phyloP scores from a whole-genome alignment of 2,888 invertebrate genomes.

The Lomographa bimaculata region DNA sequence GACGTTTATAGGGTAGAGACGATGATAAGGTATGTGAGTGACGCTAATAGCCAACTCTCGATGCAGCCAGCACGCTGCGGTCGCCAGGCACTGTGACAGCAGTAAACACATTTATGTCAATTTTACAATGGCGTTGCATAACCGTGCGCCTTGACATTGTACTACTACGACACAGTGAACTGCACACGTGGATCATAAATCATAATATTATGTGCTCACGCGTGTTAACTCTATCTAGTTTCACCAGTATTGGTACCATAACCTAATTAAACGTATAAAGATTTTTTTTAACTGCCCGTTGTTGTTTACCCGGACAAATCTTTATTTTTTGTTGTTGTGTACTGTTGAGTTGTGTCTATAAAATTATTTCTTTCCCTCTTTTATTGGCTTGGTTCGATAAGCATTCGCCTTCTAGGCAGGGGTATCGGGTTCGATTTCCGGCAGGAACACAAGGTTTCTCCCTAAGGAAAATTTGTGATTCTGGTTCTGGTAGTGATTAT shows the following conservation, averaged over 20 bases:
- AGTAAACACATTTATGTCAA: constrained; percentile 70
- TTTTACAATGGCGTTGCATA: constrained; percentile 74
- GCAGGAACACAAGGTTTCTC: too few relatives aligned
- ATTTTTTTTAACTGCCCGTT: too few relatives aligned
- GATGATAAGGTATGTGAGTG: not conserved
- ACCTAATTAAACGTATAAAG: too few relatives aligned
- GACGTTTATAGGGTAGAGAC: constrained; percentile 4
- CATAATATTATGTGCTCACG: constrained; percentile 50
- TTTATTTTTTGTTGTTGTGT: too few relatives aligned
- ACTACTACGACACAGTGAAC: constrained; percentile 70
- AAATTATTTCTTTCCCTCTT: too few relatives aligned
- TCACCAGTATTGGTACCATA: constrained; percentile 11
- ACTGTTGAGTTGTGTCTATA: too few relatives aligned
- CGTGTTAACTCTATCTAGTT: constrained; percentile 34
- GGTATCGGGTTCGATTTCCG: too few relatives aligned
- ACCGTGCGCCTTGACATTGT: constrained; percentile 78
- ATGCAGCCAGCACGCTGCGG: constrained; percentile 28
- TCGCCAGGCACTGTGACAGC: constrained; percentile 42
- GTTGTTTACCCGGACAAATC: constrained; percentile 7
- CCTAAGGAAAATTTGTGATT: too few relatives aligned
- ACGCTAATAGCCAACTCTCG: constrained; percentile 31
- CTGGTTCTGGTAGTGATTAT: too few relatives aligned
- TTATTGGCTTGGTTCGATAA: too few relatives aligned
- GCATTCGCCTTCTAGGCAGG: too few relatives aligned
- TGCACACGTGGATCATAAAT: constrained; percentile 75